phyloP scores from a whole-genome alignment of 1,140 invertebrate genomes.

The Nephila pilipes region DNA sequence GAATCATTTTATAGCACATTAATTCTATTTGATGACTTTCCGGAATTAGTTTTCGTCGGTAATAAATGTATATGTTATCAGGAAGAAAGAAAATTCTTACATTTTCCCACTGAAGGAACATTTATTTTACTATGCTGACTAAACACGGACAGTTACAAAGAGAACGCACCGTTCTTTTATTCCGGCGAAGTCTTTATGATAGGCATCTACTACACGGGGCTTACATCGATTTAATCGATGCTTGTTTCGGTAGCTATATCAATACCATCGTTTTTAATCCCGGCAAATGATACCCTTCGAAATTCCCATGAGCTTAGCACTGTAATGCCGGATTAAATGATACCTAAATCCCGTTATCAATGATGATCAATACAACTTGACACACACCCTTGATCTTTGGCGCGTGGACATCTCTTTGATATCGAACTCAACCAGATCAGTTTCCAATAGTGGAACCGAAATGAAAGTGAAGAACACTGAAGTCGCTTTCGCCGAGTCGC shows the following conservation, averaged over 20 bases:
- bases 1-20: too few relatives aligned
- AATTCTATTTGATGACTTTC: too few relatives aligned
- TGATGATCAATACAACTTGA: constrained; percentile 20
- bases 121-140: too few relatives aligned
- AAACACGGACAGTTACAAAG: too few relatives aligned
- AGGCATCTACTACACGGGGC: not conserved
- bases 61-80: too few relatives aligned
- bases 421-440: not conserved
- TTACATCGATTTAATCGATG: constrained; percentile 1
- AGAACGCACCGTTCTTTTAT: too few relatives aligned
- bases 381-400: constrained; percentile 27
- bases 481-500: not conserved
- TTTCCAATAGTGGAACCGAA: not conserved
- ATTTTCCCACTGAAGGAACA: too few relatives aligned
- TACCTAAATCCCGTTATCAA: constrained; percentile 25
- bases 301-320: not conserved
- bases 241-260: not conserved
- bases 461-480: not conserved
- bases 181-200: not conserved
- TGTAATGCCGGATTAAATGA: constrained; percentile 46
- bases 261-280: constrained; percentile 38
- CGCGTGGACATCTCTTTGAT: not conserved
- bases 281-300: constrained; percentile 38
- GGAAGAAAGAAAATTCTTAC: too few relatives aligned
- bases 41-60: too few relatives aligned